Base-by-base conservation (phyloP, 1,140 invertebrate genomes). In the Pseudachorutes palmiensis region DNA sequence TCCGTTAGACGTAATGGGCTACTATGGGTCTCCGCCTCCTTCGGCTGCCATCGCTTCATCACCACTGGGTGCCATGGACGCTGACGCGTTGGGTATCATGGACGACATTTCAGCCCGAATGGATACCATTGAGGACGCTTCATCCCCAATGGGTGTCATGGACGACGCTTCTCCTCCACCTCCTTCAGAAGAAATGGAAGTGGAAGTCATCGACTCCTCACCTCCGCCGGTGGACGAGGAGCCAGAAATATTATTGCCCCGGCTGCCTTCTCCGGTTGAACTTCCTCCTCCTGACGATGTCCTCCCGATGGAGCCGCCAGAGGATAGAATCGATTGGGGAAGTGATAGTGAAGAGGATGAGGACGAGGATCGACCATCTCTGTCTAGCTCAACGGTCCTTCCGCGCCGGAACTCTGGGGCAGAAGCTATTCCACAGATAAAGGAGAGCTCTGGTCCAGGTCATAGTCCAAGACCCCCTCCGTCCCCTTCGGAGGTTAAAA, bases 291-390 rank as follows among this genome's bases (percentile, higher is more conserved):
- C 51, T 55, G 24, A 9, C 12, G 14, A 14, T 16, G 51, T 19
- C 12, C 12, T 5, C 12, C 24, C 51, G 5, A 55, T 16, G 58
- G 41, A 48, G n/a, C 41, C 45, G 36, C 2, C n/a, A 62, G 49
- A 26, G 32, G 55, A 24, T 41, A 68, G 41, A 70, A 64, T 70
- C 33, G 69, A 70, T 41, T 70, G 69, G 69, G 69, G 69, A 16
- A 55, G 51, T 55, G 69, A 70, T 31, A 64, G 51, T 65, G 69
- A 70, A 29, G 69, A 67, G 24, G 69, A 70, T 24, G 33, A 62
- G 19, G 65, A 68, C 28, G n/a, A 32, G 31, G 36, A 51, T 9
- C 36, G 36, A 9, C 36, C 36, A 12, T 19, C 36, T 45, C 36
- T 45, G 36, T 12, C 36, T 19, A 45, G 36, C 36, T 19, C 9